Conservation (phyloP, 92 coral and sea anemone genomes). For the Bergia puertoricense region DNA sequence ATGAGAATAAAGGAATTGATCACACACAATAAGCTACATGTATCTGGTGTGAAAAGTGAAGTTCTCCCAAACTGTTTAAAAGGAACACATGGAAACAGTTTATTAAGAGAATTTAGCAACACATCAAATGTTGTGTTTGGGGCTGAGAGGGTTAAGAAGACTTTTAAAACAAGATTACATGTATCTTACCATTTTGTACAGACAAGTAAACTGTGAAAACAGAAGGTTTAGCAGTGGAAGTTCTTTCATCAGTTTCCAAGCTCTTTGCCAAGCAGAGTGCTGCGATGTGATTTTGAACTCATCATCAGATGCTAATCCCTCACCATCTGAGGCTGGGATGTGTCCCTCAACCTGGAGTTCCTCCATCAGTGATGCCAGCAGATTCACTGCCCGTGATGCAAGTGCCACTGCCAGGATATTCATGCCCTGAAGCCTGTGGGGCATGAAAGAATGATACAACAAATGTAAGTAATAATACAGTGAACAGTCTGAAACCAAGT, state of each 20-base stretch:
- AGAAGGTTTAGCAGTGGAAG: slow-evolving; percentile 72
- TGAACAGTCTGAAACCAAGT: too few relatives aligned
- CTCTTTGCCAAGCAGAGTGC: slow-evolving; percentile 87
- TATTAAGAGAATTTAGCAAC: too few relatives aligned
- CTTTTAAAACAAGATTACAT: too few relatives aligned
- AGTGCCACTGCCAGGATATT: slow-evolving; percentile 77
- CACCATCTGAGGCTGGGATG: slow-evolving; percentile 53
- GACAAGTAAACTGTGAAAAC: slow-evolving; percentile 69
- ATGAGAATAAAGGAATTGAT: too few relatives aligned
- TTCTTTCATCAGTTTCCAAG: slow-evolving; percentile 66
- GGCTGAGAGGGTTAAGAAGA: too few relatives aligned
- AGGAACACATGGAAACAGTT: too few relatives aligned
- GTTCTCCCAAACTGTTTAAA: too few relatives aligned
- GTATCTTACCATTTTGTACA: slow-evolving; percentile 79
- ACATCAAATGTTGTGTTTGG: too few relatives aligned
- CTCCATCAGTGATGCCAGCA: slow-evolving; percentile 78
- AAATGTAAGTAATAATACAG: neutral
- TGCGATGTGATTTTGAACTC: slow-evolving; percentile 71
- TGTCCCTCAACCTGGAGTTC: slow-evolving; percentile 88
- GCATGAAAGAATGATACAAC: neutral
- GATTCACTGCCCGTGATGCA: slow-evolving; percentile 75
- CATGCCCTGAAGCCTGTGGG: slow-evolving; percentile 76
- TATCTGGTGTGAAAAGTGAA: too few relatives aligned
- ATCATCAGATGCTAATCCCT: slow-evolving; percentile 44
- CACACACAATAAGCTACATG: too few relatives aligned